Evolutionary conservation across 2,888 invertebrate genomes (phyloP).

Genomic region (Acleris laterana): DNA sequence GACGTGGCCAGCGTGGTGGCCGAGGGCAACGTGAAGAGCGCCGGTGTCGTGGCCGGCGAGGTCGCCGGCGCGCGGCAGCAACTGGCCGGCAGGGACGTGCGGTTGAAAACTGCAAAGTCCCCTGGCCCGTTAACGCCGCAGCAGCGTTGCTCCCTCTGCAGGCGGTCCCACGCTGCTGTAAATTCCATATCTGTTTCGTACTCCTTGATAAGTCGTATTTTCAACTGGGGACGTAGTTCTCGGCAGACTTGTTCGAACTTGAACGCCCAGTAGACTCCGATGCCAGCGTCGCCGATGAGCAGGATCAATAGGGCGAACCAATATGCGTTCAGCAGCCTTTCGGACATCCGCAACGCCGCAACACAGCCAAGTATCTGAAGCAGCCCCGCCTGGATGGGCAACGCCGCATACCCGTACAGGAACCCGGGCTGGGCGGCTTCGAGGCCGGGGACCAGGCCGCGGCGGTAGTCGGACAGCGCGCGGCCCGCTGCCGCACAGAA

Average conservation of each 20-base stretch:
- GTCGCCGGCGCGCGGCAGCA: slow-evolving; percentile 77
- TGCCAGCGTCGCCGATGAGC: slow-evolving; percentile 92
- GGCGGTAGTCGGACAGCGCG: slow-evolving; percentile 88
- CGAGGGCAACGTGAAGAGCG: slow-evolving; percentile 70
- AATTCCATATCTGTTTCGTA: slow-evolving; percentile 90
- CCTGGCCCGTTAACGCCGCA: slow-evolving; percentile 90
- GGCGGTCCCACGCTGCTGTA: slow-evolving; percentile 90
- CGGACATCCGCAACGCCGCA: slow-evolving; percentile 91
- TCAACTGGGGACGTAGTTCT: slow-evolving; percentile 88
- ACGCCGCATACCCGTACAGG: slow-evolving; percentile 92
- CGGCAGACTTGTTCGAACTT: slow-evolving; percentile 90
- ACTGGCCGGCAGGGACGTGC: slow-evolving; percentile 72
- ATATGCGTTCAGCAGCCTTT: slow-evolving; percentile 92
- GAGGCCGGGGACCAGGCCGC: slow-evolving; percentile 89
- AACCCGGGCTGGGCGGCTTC: slow-evolving; percentile 92
- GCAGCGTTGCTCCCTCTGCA: slow-evolving; percentile 90
- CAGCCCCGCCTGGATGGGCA: slow-evolving; percentile 88
- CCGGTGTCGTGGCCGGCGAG: slow-evolving; percentile 77
- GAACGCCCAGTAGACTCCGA: slow-evolving; percentile 94
- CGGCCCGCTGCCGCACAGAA: slow-evolving; percentile 91
- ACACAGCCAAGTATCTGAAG: slow-evolving; percentile 92
- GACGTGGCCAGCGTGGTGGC: slow-evolving; percentile 65
- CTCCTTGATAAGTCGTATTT: slow-evolving; percentile 85
- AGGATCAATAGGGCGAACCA: slow-evolving; percentile 92
- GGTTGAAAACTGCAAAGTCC: slow-evolving; percentile 78